Percentiles rank a stretch among this genome's conserved stretches.
Evolutionary conservation across 2,113 vertebrate genomes (phyloP).

Genomic region (Motacilla tschutschensis): DNA sequence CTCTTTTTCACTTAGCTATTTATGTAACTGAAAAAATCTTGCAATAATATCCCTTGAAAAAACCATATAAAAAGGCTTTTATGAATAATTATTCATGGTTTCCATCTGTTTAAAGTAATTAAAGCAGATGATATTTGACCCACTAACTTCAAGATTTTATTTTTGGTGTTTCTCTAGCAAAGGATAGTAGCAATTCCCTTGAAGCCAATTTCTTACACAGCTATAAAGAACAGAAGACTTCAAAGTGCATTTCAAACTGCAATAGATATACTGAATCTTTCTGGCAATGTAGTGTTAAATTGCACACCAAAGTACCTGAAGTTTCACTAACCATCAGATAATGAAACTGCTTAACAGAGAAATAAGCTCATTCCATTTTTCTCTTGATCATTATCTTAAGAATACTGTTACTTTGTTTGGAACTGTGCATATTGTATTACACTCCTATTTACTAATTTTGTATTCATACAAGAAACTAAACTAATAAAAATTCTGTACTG

Average conservation of each 20-base stretch:
- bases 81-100: slow-evolving; percentile 15
- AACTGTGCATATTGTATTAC: not conserved
- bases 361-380: not conserved
- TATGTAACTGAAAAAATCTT: not conserved
- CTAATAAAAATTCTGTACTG: not conserved
- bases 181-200: not conserved
- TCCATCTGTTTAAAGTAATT: slow-evolving; percentile 23
- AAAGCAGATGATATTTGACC: not conserved
- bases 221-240: not conserved
- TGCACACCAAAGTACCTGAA: not conserved
- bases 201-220: slow-evolving; percentile 1
- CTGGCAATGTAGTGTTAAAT: not conserved
- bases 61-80: not conserved
- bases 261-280: not conserved
- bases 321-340: not conserved
- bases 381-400: not conserved
- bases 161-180: slow-evolving; percentile 3
- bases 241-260: not conserved
- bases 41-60: not conserved
- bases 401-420: not conserved
- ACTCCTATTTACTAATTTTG: not conserved
- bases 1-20: not conserved
- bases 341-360: not conserved
- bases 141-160: slow-evolving; percentile 28
- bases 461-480: not conserved